These are phyloP conservation scores for Cinclus cinclus DNA, from an alignment of 2,113 vertebrate species.

Conservation along the genomic window DNA sequence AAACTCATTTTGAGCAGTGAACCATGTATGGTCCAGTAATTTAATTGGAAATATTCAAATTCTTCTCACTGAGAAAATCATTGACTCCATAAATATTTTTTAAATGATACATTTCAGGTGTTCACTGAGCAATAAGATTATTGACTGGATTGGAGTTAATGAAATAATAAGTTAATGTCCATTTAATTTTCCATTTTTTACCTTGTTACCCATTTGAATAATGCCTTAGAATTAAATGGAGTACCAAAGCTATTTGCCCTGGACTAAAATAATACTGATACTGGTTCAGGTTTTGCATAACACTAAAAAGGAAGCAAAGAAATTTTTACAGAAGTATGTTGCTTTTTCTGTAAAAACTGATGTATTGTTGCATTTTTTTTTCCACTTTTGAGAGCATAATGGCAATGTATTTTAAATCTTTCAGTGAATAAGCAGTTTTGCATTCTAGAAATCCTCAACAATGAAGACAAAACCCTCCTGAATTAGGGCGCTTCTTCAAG, in stretches of 20 bases:
- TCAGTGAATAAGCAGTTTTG: background rate
- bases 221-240: background rate
- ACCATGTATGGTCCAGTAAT: background rate
- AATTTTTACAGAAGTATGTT: background rate
- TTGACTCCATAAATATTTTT: background rate
- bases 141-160: background rate
- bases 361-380: background rate
- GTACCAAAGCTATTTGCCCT: background rate
- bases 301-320: background rate
- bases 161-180: background rate
- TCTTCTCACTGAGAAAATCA: background rate
- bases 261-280: background rate
- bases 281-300: background rate
- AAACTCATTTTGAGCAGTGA: conserved; percentile 13
- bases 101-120: background rate
- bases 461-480: background rate
- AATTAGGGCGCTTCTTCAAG: conserved; percentile 9
- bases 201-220: background rate
- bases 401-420: background rate
- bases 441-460: background rate
- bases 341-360: background rate
- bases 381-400: background rate
- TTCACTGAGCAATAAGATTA: background rate
- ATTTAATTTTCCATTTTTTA: background rate
- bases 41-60: background rate